phyloP scores from a whole-genome alignment of 2,113 vertebrate genomes.

The Sarotherodon lohbergeri region DNA sequence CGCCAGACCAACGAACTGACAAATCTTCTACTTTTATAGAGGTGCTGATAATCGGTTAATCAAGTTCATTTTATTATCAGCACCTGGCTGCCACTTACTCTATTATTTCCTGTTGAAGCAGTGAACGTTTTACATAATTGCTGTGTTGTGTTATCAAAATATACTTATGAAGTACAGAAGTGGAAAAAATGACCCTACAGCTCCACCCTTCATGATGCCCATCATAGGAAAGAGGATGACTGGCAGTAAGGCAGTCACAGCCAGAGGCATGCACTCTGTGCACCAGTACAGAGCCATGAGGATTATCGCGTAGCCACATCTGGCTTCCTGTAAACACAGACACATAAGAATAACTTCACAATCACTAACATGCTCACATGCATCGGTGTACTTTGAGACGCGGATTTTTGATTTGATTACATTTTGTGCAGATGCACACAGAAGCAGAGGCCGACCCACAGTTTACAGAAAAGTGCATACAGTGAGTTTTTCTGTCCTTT shows the following conservation, averaged over 20 bases:
- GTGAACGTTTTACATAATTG: background rate
- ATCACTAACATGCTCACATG: background rate
- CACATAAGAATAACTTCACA: background rate
- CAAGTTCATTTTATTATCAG: background rate
- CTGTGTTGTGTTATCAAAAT: background rate
- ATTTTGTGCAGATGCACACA: background rate
- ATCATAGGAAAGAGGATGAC: constrained; percentile 87
- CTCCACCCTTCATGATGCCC: constrained; percentile 83
- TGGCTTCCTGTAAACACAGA: constrained; percentile 73
- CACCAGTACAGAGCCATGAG: constrained; percentile 93
- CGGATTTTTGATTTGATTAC: background rate
- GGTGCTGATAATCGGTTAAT: background rate
- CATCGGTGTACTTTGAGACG: background rate
- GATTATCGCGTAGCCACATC: constrained; percentile 82
- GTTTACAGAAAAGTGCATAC: background rate
- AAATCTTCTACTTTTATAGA: background rate
- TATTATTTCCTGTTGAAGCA: background rate
- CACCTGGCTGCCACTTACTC: background rate
- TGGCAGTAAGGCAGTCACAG: constrained; percentile 85
- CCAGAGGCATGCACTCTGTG: constrained; percentile 86
- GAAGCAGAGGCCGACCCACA: background rate
- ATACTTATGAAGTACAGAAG: background rate
- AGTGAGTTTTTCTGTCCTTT: background rate
- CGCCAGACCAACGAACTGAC: background rate
- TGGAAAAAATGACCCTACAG: constrained; percentile 63